These are phyloP conservation scores for Spilogale gracilis DNA, from an alignment of 2,113 vertebrate species.

Conservation along the genomic window DNA sequence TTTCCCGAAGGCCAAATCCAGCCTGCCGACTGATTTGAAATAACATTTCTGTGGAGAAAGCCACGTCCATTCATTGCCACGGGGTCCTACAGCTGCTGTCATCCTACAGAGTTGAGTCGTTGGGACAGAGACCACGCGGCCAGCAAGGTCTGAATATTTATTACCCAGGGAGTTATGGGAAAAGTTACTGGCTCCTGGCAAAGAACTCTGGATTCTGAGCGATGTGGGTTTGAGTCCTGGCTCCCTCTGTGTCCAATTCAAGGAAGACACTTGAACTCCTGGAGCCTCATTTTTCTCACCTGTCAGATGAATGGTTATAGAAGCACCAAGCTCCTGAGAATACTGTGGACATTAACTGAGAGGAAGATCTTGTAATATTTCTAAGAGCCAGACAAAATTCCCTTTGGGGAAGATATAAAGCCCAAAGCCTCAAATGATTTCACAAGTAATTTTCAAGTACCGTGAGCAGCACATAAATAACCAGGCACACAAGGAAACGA, in stretches of 20 bases:
- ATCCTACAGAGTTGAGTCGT: background rate
- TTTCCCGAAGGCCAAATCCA: background rate
- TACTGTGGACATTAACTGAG: background rate
- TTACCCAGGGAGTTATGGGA: background rate
- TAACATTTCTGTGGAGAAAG: background rate
- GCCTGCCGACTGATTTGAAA: background rate
- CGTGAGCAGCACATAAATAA: background rate
- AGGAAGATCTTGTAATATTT: background rate
- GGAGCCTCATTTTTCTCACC: background rate
- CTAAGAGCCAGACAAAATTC: background rate
- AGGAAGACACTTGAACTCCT: background rate
- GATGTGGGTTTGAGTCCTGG: no score
- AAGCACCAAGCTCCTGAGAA: background rate
- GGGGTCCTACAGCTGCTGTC: background rate
- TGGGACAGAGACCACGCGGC: background rate
- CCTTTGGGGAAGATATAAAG: background rate
- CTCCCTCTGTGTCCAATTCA: background rate
- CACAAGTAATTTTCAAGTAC: background rate
- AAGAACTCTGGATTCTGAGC: background rate
- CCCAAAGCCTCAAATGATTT: background rate
- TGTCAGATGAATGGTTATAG: background rate
- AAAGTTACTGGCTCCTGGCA: background rate
- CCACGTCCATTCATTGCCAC: rapidly evolving
- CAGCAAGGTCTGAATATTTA: background rate
- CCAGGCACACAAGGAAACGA: background rate